A percentile compares a stretch with the other conserved stretches of the same genome.
phyloP scores from a whole-genome alignment of 2,113 vertebrate species.

The Nansenia antarctica region DNA sequence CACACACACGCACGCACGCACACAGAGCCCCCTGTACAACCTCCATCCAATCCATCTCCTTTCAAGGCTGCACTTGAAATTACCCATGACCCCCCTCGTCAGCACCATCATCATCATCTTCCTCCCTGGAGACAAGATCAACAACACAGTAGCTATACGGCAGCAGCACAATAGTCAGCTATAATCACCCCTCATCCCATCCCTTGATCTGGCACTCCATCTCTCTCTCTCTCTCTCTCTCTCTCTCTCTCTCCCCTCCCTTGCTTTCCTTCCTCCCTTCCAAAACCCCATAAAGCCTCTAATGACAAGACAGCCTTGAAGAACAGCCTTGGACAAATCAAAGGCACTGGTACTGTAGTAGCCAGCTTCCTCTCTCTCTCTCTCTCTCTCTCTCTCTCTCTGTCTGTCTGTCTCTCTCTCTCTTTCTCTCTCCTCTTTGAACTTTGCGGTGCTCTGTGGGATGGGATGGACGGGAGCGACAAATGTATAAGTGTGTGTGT shows the following conservation, averaged over 20 bases:
- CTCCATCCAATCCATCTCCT: slow-evolving; percentile 12
- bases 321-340: slow-evolving; percentile 42
- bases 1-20: too few relatives aligned
- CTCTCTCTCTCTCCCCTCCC: slow-evolving; percentile 13
- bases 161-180: slow-evolving; percentile 40
- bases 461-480: neutral
- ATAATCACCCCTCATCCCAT: slow-evolving; percentile 54
- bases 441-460: neutral
- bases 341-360: slow-evolving; percentile 17
- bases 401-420: slow-evolving; percentile 9
- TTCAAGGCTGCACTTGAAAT: slow-evolving; percentile 63
- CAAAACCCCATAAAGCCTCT: slow-evolving; percentile 18
- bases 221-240: slow-evolving; percentile 14
- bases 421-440: neutral
- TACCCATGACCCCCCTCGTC: slow-evolving; percentile 20
- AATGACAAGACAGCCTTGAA: slow-evolving; percentile 54
- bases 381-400: slow-evolving; percentile 14
- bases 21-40: slow-evolving; percentile 10
- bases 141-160: slow-evolving; percentile 34
- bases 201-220: slow-evolving; percentile 50
- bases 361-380: slow-evolving; percentile 15
- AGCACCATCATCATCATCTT: slow-evolving; percentile 19
- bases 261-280: slow-evolving; percentile 30
- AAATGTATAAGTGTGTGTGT: too few relatives aligned
- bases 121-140: slow-evolving; percentile 51